phyloP scores from a whole-genome alignment of 2,888 invertebrate species.

The Microchrysa polita region DNA sequence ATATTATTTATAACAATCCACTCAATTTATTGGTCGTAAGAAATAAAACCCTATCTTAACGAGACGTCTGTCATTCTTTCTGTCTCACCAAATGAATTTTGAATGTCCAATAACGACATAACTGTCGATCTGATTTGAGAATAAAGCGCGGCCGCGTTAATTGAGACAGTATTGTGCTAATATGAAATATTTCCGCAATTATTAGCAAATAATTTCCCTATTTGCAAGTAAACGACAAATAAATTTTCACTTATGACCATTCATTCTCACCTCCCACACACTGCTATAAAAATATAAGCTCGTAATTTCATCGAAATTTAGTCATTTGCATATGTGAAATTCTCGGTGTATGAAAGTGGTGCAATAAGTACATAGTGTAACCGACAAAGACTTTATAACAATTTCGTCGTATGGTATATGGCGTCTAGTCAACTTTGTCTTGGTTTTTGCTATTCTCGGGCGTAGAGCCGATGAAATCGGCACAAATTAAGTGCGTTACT shows the following conservation, averaged over 20 bases:
- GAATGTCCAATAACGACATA: constrained; percentile 11
- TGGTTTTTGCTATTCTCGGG: not conserved
- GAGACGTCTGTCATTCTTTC: not conserved
- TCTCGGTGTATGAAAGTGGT: not conserved
- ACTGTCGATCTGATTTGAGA: not conserved
- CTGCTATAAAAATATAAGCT: not conserved
- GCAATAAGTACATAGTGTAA: not conserved
- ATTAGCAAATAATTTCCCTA: constrained; percentile 22
- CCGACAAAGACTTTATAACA: not conserved
- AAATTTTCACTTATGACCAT: constrained; percentile 29
- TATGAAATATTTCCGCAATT: constrained; percentile 23
- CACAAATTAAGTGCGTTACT: constrained; percentile 34
- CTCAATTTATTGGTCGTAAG: too few relatives aligned
- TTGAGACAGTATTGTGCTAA: constrained; percentile 31
- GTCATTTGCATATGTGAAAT: not conserved
- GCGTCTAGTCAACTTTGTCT: not conserved
- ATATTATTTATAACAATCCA: too few relatives aligned
- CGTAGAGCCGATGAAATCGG: not conserved
- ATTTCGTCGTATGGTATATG: not conserved
- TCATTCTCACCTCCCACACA: constrained; percentile 8
- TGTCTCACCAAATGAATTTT: not conserved
- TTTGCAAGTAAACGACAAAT: not conserved
- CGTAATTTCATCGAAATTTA: constrained; percentile 29
- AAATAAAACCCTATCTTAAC: not conserved
- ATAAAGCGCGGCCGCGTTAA: constrained; percentile 24